Percentiles rank a stretch among this genome's conserved stretches.
Evolutionary conservation across 2,888 invertebrate genomes (phyloP).

Genomic region (Campopleginae sp.): DNA sequence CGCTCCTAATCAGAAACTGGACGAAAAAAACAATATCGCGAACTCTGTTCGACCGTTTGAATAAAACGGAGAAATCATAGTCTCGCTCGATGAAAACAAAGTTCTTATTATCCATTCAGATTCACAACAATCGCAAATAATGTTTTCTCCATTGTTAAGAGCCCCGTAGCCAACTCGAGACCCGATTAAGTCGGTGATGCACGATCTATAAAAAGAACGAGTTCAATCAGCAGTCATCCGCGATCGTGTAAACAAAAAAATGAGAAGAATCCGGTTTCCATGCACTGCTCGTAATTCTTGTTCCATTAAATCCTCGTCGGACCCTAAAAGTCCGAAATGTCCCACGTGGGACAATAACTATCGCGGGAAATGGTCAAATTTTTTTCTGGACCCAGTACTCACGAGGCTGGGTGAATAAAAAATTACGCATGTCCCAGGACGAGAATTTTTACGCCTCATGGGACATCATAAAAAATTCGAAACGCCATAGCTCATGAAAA

Average conservation of each 20-base stretch:
- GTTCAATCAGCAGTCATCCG: slow-evolving; percentile 9
- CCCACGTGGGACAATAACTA: background rate
- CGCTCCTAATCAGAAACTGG: background rate
- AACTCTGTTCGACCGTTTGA: background rate
- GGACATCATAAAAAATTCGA: background rate
- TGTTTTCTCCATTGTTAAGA: background rate
- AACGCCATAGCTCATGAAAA: background rate
- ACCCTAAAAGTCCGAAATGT: background rate
- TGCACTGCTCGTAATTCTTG: background rate
- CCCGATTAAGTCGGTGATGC: slow-evolving; percentile 40
- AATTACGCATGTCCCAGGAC: too few relatives aligned
- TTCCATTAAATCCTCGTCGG: background rate
- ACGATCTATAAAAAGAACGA: slow-evolving; percentile 47
- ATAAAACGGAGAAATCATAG: background rate
- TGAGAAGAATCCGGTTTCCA: background rate
- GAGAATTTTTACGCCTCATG: background rate
- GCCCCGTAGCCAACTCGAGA: background rate
- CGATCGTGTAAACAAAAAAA: background rate
- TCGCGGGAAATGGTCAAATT: background rate
- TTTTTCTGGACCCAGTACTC: background rate
- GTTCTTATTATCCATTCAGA: background rate
- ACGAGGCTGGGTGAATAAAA: too few relatives aligned
- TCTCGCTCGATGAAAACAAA: background rate
- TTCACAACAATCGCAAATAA: slow-evolving; percentile 9
- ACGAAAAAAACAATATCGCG: background rate